phyloP scores from a whole-genome alignment of 2,888 invertebrate species.

The Acronicta aceris region DNA sequence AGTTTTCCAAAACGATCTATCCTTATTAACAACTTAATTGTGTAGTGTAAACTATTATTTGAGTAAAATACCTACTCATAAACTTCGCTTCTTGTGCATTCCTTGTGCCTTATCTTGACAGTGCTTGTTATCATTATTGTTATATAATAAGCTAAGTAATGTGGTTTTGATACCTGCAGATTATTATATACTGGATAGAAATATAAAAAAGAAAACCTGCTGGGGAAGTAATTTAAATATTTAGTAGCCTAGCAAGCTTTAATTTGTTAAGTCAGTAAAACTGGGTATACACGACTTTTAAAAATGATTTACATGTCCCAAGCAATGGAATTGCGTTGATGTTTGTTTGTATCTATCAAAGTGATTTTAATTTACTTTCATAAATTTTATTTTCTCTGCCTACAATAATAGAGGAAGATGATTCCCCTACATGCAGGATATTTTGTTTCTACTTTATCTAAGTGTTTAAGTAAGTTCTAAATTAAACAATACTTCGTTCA shows the following conservation, averaged over 20 bases:
- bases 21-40: conserved; percentile 12
- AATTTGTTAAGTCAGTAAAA: too few species aligned
- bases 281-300: too few species aligned
- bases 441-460: conserved; percentile 1
- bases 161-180: conserved; percentile 21
- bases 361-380: too few species aligned
- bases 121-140: conserved; percentile 31
- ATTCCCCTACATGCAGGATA: neutral
- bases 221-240: neutral
- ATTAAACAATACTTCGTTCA: neutral
- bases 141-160: conserved; percentile 16
- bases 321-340: too few species aligned
- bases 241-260: too few species aligned
- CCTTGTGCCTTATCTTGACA: conserved; percentile 82
- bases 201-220: neutral
- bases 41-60: conserved; percentile 22
- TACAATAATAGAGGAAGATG: neutral
- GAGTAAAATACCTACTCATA: conserved; percentile 57
- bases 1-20: neutral
- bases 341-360: too few species aligned
- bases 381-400: too few species aligned
- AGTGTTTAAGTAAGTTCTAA: conserved; percentile 3
- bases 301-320: too few species aligned
- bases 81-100: conserved; percentile 80
- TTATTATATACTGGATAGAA: neutral